Conservation (phyloP, 2,797 vertebrate species). For the Novumbra hubbsi region DNA sequence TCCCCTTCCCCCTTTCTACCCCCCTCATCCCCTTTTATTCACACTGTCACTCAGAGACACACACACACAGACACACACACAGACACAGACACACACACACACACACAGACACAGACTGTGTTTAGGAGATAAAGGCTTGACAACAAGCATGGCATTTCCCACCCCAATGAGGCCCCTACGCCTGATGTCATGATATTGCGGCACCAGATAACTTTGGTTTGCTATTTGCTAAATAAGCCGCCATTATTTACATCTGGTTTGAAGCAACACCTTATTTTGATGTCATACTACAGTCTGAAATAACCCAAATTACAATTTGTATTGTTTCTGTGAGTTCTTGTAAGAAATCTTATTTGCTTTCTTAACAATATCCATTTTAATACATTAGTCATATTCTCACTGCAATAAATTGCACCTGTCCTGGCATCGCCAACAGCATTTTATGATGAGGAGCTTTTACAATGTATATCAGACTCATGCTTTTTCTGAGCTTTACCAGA, state of each 20-base stretch:
- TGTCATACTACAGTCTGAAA: constrained; percentile 38
- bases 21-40: not conserved
- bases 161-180: constrained; percentile 7
- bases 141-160: constrained; percentile 13
- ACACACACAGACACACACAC: too few relatives aligned
- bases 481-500: constrained; percentile 38
- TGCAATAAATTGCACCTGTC: constrained; percentile 39
- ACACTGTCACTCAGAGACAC: too few relatives aligned
- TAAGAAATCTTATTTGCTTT: constrained; percentile 51
- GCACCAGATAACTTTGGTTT: constrained; percentile 3
- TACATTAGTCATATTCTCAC: constrained; percentile 38
- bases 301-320: constrained; percentile 35
- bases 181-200: constrained; percentile 13
- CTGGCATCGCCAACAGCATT: constrained; percentile 31
- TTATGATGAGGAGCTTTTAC: constrained; percentile 35
- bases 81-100: too few relatives aligned
- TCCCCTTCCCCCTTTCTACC: not conserved
- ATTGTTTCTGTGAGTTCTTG: constrained; percentile 39
- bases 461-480: constrained; percentile 43
- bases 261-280: constrained; percentile 13
- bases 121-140: constrained; percentile 31
- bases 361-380: constrained; percentile 53
- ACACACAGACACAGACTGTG: not conserved
- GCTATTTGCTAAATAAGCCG: constrained; percentile 31
- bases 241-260: not conserved